These are phyloP conservation scores for Drosophila flavopinicola DNA, from an alignment of 2,888 invertebrate species.

Conservation along the genomic window DNA sequence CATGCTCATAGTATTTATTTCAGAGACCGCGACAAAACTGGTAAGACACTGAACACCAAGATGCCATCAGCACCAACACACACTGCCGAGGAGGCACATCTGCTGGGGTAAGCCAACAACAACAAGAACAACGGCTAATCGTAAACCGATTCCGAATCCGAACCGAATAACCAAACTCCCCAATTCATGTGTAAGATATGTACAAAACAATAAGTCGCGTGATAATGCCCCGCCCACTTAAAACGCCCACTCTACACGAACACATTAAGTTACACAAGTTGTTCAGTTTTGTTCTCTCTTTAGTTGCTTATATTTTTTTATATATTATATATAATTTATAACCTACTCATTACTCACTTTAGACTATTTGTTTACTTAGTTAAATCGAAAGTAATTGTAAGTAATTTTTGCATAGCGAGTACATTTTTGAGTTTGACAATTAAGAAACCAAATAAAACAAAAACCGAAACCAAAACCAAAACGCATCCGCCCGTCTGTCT, in stretches of 20 bases:
- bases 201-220: slow-evolving; percentile 21
- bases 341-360: slow-evolving; percentile 26
- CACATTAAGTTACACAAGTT: slow-evolving; percentile 42
- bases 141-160: slow-evolving; percentile 20
- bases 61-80: slow-evolving; percentile 85
- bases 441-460: slow-evolving; percentile 2
- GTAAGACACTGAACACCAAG: slow-evolving; percentile 85
- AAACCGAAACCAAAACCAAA: slow-evolving; percentile 16
- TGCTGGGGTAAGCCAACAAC: slow-evolving; percentile 90
- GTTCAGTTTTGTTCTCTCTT: neutral
- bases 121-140: slow-evolving; percentile 16
- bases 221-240: slow-evolving; percentile 3
- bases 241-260: slow-evolving; percentile 29
- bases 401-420: slow-evolving; percentile 44
- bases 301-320: neutral
- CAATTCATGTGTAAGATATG: slow-evolving; percentile 49
- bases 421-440: slow-evolving; percentile 27
- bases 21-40: slow-evolving; percentile 85
- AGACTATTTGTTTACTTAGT: slow-evolving; percentile 35
- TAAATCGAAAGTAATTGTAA: slow-evolving; percentile 31
- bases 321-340: slow-evolving; percentile 14
- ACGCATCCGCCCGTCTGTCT: slow-evolving; percentile 53
- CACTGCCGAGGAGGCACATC: slow-evolving; percentile 92
- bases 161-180: neutral
- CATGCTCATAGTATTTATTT: slow-evolving; percentile 85